Evolutionary conservation across 2,888 invertebrate genomes (phyloP), one percentile per base, ranked within the genome.

Genomic region (Drosophila rellima): DNA sequence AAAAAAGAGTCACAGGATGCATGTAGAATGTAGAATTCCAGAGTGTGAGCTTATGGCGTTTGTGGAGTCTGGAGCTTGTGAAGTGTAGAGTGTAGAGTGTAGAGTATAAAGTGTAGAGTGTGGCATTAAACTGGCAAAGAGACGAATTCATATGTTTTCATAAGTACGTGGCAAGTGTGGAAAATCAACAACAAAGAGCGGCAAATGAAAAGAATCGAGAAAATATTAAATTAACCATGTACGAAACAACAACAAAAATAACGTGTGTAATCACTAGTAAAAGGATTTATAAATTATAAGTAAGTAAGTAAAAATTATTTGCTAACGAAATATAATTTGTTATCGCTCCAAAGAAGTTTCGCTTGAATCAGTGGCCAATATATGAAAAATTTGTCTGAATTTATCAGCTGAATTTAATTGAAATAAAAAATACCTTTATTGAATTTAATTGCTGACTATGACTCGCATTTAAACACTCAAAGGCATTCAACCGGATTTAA

Each of bases 151-250:
- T n/a, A n/a, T n/a, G 59, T 45, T 78, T 81, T 71, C 74, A 83
- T 80, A 84, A 87, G 87, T 86, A 62, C 65, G 69, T 48, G 31
- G 48, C 65, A 64, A 78, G 62, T 74, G 72, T 71, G 69, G 39
- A 60, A 62, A 75, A 62, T 45, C 70, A 68, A 62, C 54, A 64
- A 61, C 51, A 68, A 57, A 59, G 59, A 70, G 64, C 57, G 74
- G 60, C 64, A 74, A 69, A 66, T 68, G 64, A 51, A 59, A 29
- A 62, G 63, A 85, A 69, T 60, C 70, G 73, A 74, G 70, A 80
- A 85, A 79, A 80, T 85, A 80, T 82, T 85, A 67, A 82, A 82
- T 85, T 82, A 82, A 79, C 70, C 63, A 63, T 42, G 59, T 59
- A 51, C 3, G 57, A 42, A 11, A 37, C 51, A 29, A 29, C 67